Conservation (phyloP, 2,797 vertebrate species). For the Triplophysa bombifrons region DNA sequence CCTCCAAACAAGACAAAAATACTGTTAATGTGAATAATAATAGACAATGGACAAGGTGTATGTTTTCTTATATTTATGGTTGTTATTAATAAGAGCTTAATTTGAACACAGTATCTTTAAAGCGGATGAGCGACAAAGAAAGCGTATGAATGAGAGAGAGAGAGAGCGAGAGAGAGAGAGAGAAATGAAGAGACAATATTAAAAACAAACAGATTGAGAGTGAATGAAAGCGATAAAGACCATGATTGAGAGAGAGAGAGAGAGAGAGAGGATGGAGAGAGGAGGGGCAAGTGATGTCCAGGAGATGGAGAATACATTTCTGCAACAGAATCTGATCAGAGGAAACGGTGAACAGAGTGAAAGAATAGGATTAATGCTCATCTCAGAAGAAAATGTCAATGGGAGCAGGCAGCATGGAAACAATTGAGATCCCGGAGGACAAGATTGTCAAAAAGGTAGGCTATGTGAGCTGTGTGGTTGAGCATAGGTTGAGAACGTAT, state of each 20-base stretch:
- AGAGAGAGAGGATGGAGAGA: neutral
- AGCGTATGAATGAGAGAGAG: constrained; percentile 32
- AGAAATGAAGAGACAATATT: constrained; percentile 12
- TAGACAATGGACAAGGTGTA: too few species aligned
- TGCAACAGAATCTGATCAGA: constrained; percentile 43
- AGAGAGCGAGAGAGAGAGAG: constrained; percentile 16
- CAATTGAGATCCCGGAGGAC: constrained; percentile 68
- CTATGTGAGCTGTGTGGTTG: neutral
- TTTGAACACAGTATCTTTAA: neutral
- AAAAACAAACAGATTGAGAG: constrained; percentile 16
- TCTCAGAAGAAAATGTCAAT: constrained; percentile 64
- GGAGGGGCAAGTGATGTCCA: constrained; percentile 43
- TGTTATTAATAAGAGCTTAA: neutral
- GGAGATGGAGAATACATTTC: constrained; percentile 42
- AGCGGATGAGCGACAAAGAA: constrained; percentile 25
- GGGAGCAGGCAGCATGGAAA: constrained; percentile 66
- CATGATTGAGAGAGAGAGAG: constrained; percentile 11
- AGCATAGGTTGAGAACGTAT: neutral
- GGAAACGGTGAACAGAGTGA: constrained; percentile 58
- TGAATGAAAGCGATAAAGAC: constrained; percentile 37
- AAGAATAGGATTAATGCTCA: constrained; percentile 57
- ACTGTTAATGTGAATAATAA: neutral
- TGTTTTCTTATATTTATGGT: neutral
- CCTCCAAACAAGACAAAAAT: neutral
- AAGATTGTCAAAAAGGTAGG: constrained; percentile 76